Percentiles rank a stretch among this genome's conserved stretches.
phyloP scores from a whole-genome alignment of 92 coral and sea anemone genomes.

The Ricordea florida region DNA sequence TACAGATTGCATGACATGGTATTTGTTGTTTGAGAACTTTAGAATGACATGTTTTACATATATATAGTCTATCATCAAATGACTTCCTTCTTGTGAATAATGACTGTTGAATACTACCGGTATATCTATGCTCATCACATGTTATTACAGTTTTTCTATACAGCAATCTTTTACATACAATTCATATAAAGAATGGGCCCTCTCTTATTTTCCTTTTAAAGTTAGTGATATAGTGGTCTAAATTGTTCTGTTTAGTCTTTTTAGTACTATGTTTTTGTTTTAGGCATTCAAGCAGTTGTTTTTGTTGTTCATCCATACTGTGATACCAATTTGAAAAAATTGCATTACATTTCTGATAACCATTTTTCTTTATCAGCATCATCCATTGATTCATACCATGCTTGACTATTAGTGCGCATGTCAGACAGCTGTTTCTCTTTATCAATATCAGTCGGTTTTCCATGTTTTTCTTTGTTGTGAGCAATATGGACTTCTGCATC shows the following conservation, averaged over 20 bases:
- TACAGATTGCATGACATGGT: constrained; percentile 40
- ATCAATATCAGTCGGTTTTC: too few relatives aligned
- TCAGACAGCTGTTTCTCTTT: too few relatives aligned
- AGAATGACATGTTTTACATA: constrained; percentile 45
- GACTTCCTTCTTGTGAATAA: too few relatives aligned
- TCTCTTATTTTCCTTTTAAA: constrained; percentile 20
- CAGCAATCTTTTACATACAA: constrained; percentile 27
- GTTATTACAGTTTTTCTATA: constrained; percentile 37
- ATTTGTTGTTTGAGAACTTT: constrained; percentile 9
- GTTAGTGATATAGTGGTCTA: not conserved
- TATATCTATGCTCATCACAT: not conserved
- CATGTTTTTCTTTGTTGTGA: too few relatives aligned
- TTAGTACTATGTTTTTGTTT: not conserved
- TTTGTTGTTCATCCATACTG: too few relatives aligned
- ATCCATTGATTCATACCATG: too few relatives aligned
- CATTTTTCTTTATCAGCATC: too few relatives aligned
- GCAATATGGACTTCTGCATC: too few relatives aligned
- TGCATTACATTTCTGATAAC: too few relatives aligned
- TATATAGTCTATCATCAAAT: constrained; percentile 39
- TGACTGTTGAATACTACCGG: constrained; percentile 2
- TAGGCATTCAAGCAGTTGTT: not conserved
- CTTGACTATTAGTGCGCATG: too few relatives aligned
- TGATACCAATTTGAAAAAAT: too few relatives aligned
- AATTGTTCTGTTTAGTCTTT: not conserved
- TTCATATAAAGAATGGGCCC: constrained; percentile 25